Conservation (phyloP, 1,140 invertebrate genomes). For the Ladona fulva region DNA sequence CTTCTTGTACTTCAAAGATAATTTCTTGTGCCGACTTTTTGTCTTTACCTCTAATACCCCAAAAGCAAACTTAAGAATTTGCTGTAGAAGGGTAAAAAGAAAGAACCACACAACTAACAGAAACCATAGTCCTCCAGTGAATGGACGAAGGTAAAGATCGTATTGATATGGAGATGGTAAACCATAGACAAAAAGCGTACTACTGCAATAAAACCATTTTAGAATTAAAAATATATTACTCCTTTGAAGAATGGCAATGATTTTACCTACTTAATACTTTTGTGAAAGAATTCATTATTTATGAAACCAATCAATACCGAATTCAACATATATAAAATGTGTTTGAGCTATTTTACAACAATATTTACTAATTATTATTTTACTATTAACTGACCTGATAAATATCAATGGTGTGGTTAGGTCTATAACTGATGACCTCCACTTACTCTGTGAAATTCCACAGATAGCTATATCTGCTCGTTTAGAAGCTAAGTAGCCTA, state of each 20-base stretch:
- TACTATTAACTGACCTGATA: neutral
- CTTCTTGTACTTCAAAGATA: neutral
- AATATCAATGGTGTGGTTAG: neutral
- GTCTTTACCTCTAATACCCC: neutral
- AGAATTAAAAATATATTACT: too few relatives aligned
- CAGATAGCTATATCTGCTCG: neutral
- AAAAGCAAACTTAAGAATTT: neutral
- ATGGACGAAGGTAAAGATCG: neutral
- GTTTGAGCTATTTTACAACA: too few relatives aligned
- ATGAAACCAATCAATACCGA: too few relatives aligned
- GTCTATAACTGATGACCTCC: neutral
- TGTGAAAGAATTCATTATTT: too few relatives aligned
- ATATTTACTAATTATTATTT: too few relatives aligned
- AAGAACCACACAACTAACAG: neutral
- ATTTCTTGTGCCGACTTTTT: neutral
- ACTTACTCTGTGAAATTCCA: neutral
- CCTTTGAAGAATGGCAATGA: too few relatives aligned
- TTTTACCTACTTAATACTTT: too few relatives aligned
- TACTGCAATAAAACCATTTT: neutral
- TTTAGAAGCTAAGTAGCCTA: neutral
- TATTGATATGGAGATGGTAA: neutral
- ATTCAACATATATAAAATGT: too few relatives aligned
- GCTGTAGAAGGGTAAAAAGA: neutral
- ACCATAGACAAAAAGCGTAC: neutral
- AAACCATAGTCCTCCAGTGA: neutral